Conservation (phyloP, 92 coral and sea anemone genomes). For the Siderastrea radians region DNA sequence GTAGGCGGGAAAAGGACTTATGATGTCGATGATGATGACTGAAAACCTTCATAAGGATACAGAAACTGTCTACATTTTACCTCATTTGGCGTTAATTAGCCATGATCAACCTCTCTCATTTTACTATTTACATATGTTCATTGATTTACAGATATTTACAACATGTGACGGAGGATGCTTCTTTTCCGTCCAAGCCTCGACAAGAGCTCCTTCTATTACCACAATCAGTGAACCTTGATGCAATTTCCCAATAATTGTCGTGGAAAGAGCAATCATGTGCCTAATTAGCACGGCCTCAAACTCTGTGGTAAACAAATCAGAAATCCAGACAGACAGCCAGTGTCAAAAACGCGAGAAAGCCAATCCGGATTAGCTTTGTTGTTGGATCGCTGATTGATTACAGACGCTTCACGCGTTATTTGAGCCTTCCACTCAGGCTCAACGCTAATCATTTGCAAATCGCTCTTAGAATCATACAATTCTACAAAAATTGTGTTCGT, state of each 20-base stretch:
- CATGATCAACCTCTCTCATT: background rate
- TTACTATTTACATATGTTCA: constrained; percentile 14
- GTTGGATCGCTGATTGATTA: background rate
- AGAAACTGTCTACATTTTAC: background rate
- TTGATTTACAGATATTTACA: constrained; percentile 26
- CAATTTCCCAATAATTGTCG: background rate
- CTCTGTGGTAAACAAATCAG: background rate
- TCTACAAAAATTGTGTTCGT: too few species aligned
- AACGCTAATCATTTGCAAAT: too few species aligned
- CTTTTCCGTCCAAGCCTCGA: background rate
- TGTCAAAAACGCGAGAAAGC: background rate
- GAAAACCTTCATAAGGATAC: background rate
- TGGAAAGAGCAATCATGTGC: background rate
- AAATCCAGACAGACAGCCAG: background rate
- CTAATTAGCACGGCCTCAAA: background rate
- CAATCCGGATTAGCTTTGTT: background rate
- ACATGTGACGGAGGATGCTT: background rate
- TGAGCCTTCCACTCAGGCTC: too few species aligned
- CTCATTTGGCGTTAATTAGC: background rate
- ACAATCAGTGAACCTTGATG: background rate
- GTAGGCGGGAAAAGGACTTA: too few species aligned
- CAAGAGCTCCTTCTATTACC: background rate
- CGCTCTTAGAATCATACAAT: too few species aligned
- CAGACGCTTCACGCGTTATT: background rate
- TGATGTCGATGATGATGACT: too few species aligned